These are phyloP conservation scores for Chloropsis hardwickii DNA, from an alignment of 2,113 vertebrate species.

Conservation along the genomic window DNA sequence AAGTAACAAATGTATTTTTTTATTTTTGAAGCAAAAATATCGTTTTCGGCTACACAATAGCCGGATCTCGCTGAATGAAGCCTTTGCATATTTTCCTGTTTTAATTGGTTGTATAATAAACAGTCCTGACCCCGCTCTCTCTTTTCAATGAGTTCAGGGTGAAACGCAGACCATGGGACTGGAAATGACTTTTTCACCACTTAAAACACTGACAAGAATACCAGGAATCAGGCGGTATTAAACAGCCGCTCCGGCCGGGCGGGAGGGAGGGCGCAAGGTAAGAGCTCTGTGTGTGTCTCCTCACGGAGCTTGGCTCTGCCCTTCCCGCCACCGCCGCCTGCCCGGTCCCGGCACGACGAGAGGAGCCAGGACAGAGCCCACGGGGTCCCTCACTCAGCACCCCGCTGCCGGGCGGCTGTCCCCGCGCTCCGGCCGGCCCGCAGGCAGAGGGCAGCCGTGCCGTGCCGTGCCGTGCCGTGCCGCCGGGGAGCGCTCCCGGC, in stretches of 20 bases:
- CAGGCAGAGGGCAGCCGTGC: background rate
- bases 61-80: constrained; percentile 91
- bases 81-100: constrained; percentile 93
- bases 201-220: constrained; percentile 78
- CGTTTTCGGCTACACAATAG: constrained; percentile 84
- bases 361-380: background rate
- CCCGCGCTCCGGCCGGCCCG: background rate
- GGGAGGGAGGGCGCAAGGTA: constrained; percentile 68
- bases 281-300: background rate
- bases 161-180: constrained; percentile 74
- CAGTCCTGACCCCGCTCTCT: constrained; percentile 81
- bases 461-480: background rate
- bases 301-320: background rate
- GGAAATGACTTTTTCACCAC: constrained; percentile 79
- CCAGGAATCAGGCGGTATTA: constrained; percentile 76
- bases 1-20: constrained; percentile 65
- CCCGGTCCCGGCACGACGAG: background rate
- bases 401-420: background rate
- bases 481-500: background rate
- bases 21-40: constrained; percentile 79
- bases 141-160: constrained; percentile 80
- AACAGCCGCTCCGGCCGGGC: constrained; percentile 49
- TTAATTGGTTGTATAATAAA: constrained; percentile 87
- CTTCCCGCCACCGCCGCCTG: background rate
- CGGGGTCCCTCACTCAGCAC: background rate